A percentile compares a stretch with the other conserved stretches of the same genome.
Evolutionary conservation across 1,140 invertebrate species (phyloP).

Genomic region (Condylostylus longicornis): DNA sequence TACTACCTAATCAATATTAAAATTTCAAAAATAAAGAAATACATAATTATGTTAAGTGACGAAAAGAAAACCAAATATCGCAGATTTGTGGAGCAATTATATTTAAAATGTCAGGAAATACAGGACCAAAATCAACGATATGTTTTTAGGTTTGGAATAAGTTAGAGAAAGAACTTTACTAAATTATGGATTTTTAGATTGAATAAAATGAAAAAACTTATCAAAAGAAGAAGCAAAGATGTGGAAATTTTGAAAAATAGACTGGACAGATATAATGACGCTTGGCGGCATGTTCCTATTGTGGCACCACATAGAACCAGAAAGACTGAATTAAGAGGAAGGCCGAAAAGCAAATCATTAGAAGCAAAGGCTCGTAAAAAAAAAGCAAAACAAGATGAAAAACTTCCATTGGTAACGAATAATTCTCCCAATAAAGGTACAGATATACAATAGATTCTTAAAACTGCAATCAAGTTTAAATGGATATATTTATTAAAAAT

Average conservation of each 20-base stretch:
- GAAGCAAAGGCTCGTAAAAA: conserved; percentile 6
- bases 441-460: no score
- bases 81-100: conserved; percentile 21
- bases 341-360: conserved; percentile 25
- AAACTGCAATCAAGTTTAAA: no score
- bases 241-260: conserved; percentile 21
- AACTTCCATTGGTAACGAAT: no score
- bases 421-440: no score
- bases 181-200: conserved; percentile 12
- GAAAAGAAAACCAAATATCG: conserved; percentile 18
- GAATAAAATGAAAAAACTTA: conserved; percentile 22
- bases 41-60: conserved; percentile 16
- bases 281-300: conserved; percentile 25
- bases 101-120: conserved; percentile 19
- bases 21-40: no score
- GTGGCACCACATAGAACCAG: conserved; percentile 22
- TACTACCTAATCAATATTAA: no score
- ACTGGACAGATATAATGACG: conserved; percentile 23
- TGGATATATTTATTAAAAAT: no score
- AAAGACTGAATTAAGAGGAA: conserved; percentile 23
- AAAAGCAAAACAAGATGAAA: conserved; percentile 12
- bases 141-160: conserved; percentile 18
- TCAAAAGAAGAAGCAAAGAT: conserved; percentile 17
- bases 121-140: conserved; percentile 26
- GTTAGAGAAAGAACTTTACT: neutral